phyloP scores from a whole-genome alignment of 1,140 invertebrate species.

The Pseudoatta argentina region DNA sequence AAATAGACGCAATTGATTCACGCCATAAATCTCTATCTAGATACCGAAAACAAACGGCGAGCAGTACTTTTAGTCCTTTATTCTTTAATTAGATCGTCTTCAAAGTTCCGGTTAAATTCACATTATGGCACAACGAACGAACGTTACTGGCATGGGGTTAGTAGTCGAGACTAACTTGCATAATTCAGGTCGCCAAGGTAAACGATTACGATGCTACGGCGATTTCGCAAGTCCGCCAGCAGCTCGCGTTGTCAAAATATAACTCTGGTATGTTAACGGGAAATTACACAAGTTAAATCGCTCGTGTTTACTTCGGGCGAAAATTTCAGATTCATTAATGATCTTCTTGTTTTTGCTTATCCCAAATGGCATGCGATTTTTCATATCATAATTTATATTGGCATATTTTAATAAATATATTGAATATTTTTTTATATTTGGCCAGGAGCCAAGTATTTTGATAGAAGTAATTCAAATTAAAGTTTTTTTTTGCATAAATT shows the following conservation, averaged over 20 bases:
- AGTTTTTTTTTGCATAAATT: no score
- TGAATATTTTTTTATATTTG: background rate
- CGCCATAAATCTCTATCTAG: conserved; percentile 11
- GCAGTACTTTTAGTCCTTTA: conserved; percentile 34
- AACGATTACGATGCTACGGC: conserved; percentile 36
- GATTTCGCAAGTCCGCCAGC: conserved; percentile 27
- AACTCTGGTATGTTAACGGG: background rate
- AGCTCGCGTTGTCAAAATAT: conserved; percentile 37
- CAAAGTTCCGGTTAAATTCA: conserved; percentile 58
- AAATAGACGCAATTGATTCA: background rate
- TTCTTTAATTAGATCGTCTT: conserved; percentile 58
- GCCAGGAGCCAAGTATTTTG: no score
- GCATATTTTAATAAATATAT: background rate
- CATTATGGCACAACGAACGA: conserved; percentile 36
- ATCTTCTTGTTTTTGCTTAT: background rate
- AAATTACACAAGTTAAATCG: conserved; percentile 3
- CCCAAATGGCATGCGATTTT: background rate
- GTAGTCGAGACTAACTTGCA: conserved; percentile 41
- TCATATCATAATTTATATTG: background rate
- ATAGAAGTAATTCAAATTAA: no score
- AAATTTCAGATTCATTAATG: conserved; percentile 18
- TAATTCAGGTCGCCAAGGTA: conserved; percentile 55
- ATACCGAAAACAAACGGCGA: conserved; percentile 26
- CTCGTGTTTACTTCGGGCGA: background rate
- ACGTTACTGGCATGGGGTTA: background rate